Base-by-base conservation (phyloP, 2,797 vertebrate species). In the Xenopus petersii region DNA sequence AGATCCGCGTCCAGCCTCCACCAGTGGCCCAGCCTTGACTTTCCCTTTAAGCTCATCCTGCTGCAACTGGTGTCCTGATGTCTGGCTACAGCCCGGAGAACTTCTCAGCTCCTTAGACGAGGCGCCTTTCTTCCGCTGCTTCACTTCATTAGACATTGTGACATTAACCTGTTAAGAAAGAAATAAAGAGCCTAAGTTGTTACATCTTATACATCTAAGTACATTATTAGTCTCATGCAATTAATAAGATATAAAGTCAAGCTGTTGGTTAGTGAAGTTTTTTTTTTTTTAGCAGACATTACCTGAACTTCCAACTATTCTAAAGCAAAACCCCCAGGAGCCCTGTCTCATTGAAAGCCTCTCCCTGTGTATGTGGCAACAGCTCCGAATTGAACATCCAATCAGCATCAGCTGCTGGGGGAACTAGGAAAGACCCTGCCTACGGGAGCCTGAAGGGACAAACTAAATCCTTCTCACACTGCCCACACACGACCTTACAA, bases 281-380 rank as follows among this genome's bases (percentile, higher is more conserved):
- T 30, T 30, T 21, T 21, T 30, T 30, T 30, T 2, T 30, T 30
- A 30, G 26, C 26, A 30, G 26, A 30, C 1, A 30, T 30, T 30
- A 30, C 26, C 26, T 30, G 26, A 30, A 30, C 26, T 30, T 30
- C 26, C 4, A 30, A 30, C 2, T 30, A 30, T 30, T 21, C 26
- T 30, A 30, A 30, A 30, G 26, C 26, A 2, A 30, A 4, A 2
- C 26, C 26, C 26, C 26, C 26, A 21, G 21, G 21, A 21, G 21
- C 21, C 4, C 26, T 30, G 2, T 30, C 26, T 30, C 26, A 30
- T 2, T 2, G 26, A 30, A 30, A 72, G 59, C 17, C 61, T 65
- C 73, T 73, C 67, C 30, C 48, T 59, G 75, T 13, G 68, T 82
- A 30, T 81, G 67, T 51, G 75, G 70, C 71, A 71, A 64, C 61